Evolutionary conservation across 2,797 vertebrate species (phyloP), one percentile per base, ranked within the genome.

Genomic region (Odontamblyopus lacepedii): DNA sequence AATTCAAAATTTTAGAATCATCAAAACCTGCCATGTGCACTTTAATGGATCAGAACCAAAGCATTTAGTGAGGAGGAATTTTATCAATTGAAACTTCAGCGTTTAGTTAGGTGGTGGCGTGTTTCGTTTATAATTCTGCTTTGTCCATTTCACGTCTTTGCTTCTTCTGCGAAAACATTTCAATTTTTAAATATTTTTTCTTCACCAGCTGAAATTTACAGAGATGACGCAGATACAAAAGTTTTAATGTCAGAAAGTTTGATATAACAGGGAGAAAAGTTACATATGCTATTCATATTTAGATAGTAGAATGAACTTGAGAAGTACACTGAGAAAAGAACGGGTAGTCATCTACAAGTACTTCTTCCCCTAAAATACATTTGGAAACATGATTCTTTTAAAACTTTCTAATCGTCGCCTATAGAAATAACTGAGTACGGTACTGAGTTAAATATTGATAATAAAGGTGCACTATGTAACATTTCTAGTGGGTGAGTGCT

Each of bases 161-260:
- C 12, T 56, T 8, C 53, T 56, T 56, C n/a, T 19, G 18, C 5
- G 1, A 19, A 53, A 53, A 55, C 41, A 13, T 44, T 44, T 11
- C 1, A 41, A 0, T 9, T 41, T 41, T 51, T 1, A 0, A 56
- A 8, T 56, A 11, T 56, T 56, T 56, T 26, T 26, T 23, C 2
- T 12, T 26, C 23, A n/a, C 18, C 19, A 23, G 23, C 11, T 12
- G 23, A 11, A 57, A 57, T 57, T 57, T 57, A 27, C 55, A 57
- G 3, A 57, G 55, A 26, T 11, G 23, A 23, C 13, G 55, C 55
- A 26, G 55, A 23, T 11, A 12, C 7, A 57, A 57, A 57, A 26
- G n/a, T 26, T 57, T 57, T 12, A 26, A 57, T 57, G 55, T 57
- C 55, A 57, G 55, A 12, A 57, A 57, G 55, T 57, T 57, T 57